These are phyloP conservation scores for Lordiphosa fenestrarum DNA, from an alignment of 2,888 invertebrate species.

Conservation along the genomic window DNA sequence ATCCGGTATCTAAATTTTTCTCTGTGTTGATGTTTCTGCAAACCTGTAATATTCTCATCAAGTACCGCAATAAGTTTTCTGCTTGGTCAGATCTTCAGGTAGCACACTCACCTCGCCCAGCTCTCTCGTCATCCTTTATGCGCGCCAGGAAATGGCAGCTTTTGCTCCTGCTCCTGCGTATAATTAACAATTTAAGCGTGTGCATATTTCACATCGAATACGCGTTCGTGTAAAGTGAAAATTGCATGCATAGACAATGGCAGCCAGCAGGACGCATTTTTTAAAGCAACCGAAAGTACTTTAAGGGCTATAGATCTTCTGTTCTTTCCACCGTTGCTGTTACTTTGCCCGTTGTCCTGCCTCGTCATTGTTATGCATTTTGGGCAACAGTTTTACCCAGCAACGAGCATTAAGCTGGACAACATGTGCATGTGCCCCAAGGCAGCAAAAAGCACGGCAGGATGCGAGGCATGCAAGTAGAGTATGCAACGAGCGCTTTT, in stretches of 20 bases:
- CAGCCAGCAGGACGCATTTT: background rate
- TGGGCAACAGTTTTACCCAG: slow-evolving; percentile 40
- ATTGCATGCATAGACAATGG: slow-evolving; percentile 35
- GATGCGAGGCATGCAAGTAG: slow-evolving; percentile 9
- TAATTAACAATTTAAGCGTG: slow-evolving; percentile 62
- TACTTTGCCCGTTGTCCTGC: slow-evolving; percentile 3
- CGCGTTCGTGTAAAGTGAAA: slow-evolving; percentile 37
- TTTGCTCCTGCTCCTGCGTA: slow-evolving; percentile 39
- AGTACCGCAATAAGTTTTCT: background rate
- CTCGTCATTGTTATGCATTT: slow-evolving; percentile 24
- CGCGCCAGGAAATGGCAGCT: slow-evolving; percentile 22
- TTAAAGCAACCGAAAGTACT: slow-evolving; percentile 28
- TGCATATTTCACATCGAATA: slow-evolving; percentile 49
- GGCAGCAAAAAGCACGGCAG: slow-evolving; percentile 29
- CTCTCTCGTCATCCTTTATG: slow-evolving; percentile 1
- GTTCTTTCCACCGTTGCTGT: background rate
- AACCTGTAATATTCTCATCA: too few relatives aligned
- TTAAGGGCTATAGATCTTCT: slow-evolving; percentile 19
- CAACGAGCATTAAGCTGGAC: slow-evolving; percentile 29
- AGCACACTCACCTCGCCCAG: too few relatives aligned
- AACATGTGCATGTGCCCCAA: slow-evolving; percentile 21
- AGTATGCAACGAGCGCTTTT: slow-evolving; percentile 37
- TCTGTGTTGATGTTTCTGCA: slow-evolving; percentile 4
- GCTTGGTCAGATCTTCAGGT: too few relatives aligned
- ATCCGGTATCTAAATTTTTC: too few relatives aligned